phyloP scores from a whole-genome alignment of 1,140 invertebrate genomes.

The Brachionus koreanus region DNA sequence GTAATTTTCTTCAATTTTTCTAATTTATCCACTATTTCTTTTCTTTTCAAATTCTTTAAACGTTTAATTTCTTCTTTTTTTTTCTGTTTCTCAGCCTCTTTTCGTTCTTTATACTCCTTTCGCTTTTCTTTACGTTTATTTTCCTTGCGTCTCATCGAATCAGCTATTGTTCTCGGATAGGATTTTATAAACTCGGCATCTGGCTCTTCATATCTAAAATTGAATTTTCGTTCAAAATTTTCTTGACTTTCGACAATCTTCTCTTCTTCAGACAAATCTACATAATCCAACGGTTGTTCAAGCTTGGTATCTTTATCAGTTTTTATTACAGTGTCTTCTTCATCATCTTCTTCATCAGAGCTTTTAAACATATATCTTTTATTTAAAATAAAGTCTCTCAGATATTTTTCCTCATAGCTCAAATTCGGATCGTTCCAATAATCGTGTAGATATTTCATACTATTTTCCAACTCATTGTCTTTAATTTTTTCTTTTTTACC shows the following conservation, averaged over 20 bases:
- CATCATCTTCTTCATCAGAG: slow-evolving; percentile 62
- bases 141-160: slow-evolving; percentile 75
- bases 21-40: slow-evolving; percentile 85
- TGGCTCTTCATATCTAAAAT: slow-evolving; percentile 92
- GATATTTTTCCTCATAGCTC: slow-evolving; percentile 76
- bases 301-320: slow-evolving; percentile 63
- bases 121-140: slow-evolving; percentile 72
- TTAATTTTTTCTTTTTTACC: slow-evolving; percentile 69
- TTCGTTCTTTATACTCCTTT: slow-evolving; percentile 70
- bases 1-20: slow-evolving; percentile 81
- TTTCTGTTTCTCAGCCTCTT: slow-evolving; percentile 71
- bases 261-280: slow-evolving; percentile 71
- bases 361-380: slow-evolving; percentile 65
- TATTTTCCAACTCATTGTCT: slow-evolving; percentile 49
- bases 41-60: slow-evolving; percentile 77
- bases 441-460: slow-evolving; percentile 68
- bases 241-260: slow-evolving; percentile 76
- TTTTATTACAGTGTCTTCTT: slow-evolving; percentile 49
- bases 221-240: slow-evolving; percentile 88
- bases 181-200: slow-evolving; percentile 86
- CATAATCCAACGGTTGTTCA: slow-evolving; percentile 68
- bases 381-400: slow-evolving; percentile 86
- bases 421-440: slow-evolving; percentile 76
- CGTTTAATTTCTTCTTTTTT: slow-evolving; percentile 80
- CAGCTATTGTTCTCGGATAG: slow-evolving; percentile 80